A percentile compares a stretch with the other conserved stretches of the same genome.
These are phyloP conservation scores for Synanthedon andrenaeformis DNA, from an alignment of 2,888 invertebrate genomes.

Conservation along the genomic window DNA sequence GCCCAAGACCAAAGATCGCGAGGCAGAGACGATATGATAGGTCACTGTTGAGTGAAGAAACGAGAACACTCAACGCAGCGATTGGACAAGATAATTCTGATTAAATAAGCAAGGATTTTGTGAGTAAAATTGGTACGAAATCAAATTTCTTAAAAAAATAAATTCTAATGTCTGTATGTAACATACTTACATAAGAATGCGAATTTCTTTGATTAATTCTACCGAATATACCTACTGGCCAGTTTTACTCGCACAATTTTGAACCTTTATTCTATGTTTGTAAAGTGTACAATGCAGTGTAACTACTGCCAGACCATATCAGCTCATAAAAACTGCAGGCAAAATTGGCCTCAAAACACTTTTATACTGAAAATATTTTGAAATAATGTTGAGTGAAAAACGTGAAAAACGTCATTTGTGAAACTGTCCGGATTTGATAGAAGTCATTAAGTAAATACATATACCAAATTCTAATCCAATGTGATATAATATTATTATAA, in stretches of 20 bases:
- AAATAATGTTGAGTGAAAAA: slow-evolving; percentile 8
- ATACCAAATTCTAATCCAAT: slow-evolving; percentile 65
- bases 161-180: too few species aligned
- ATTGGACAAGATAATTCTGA: slow-evolving; percentile 60
- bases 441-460: not conserved
- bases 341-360: too few species aligned
- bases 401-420: slow-evolving; percentile 4
- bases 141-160: too few species aligned
- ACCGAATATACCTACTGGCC: too few species aligned
- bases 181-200: too few species aligned
- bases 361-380: not conserved
- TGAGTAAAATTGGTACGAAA: not conserved
- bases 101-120: slow-evolving; percentile 16
- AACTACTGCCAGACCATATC: not conserved
- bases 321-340: not conserved
- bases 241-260: too few species aligned
- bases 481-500: slow-evolving; percentile 47
- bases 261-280: not conserved
- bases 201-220: too few species aligned
- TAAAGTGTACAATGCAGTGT: not conserved
- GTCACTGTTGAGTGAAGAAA: slow-evolving; percentile 54
- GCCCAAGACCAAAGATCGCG: slow-evolving; percentile 54
- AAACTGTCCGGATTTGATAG: slow-evolving; percentile 4
- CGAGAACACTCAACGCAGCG: slow-evolving; percentile 49
- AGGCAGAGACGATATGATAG: slow-evolving; percentile 58